Base-by-base conservation (phyloP, 2,888 invertebrate genomes). In the Drosophila koepferae region DNA sequence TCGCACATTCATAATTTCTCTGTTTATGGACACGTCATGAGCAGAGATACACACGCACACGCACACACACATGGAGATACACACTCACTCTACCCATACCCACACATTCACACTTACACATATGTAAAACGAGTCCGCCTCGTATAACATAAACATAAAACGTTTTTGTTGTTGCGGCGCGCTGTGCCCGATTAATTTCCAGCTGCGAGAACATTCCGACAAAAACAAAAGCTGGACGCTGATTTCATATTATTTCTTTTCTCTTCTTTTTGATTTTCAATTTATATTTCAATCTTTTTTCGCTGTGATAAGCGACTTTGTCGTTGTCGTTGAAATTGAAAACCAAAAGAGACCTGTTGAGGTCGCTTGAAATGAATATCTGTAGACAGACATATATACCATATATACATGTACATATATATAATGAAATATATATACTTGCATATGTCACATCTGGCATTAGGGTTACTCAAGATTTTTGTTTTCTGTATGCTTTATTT, bases 121-220 rank as follows among this genome's bases (percentile, higher is more conserved):
- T 48, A 65, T 82, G 70, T 69, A 43, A 56, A 53, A 28, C 56
- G 63, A 74, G 61, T 75, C 58, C 71, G 75, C 61, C 60, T 79
- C 43, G 8, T 74, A 73, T 74, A 89, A 84, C 88, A 89, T 87
- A 86, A 86, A 86, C 85, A 86, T 89, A 89, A 81, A 81, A 84
- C 61, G 75, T 36, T 89, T 87, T 84, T 75, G 85, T 85, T 86
- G 85, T 77, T 72, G 75, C 74, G 64, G 63, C 44, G 63, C 44
- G 76, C 49, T 80, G 72, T 69, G 76, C 63, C 60, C 77, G 82
- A 73, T 79, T 81, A 63, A 84, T 74, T 86, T 87, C 85, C 90
- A 89, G 90, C 85, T 85, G 85, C 90, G 85, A 89, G 85, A 89
- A 87, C 88, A 89, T 84, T 89, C 87, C 80, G 65, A 60, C 38